phyloP scores from a whole-genome alignment of 2,888 invertebrate species.

The Eristalinus sepulchralis region DNA sequence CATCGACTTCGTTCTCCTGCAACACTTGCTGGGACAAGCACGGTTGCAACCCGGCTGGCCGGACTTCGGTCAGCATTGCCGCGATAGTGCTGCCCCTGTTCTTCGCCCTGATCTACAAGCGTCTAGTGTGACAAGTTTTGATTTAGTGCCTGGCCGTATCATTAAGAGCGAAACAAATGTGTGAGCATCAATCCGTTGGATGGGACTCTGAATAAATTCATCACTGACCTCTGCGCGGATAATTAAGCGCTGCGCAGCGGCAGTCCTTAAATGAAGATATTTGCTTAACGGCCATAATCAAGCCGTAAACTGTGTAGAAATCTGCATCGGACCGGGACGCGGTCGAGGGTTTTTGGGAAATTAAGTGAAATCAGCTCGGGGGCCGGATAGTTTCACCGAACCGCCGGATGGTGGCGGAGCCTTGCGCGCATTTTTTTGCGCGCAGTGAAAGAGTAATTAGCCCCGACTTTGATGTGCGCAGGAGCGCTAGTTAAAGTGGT shows the following conservation, averaged over 20 bases:
- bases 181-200: slow-evolving; percentile 12
- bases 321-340: slow-evolving; percentile 17
- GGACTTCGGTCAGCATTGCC: slow-evolving; percentile 16
- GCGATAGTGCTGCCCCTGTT: background rate
- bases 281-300: slow-evolving; percentile 41
- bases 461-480: background rate
- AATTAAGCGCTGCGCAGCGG: slow-evolving; percentile 48
- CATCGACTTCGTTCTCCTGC: slow-evolving; percentile 13
- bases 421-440: background rate
- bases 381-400: slow-evolving; percentile 30
- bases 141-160: background rate
- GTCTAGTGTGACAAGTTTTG: background rate
- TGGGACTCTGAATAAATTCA: slow-evolving; percentile 14
- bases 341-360: slow-evolving; percentile 1
- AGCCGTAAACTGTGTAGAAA: slow-evolving; percentile 17
- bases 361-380: slow-evolving; percentile 41
- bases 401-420: slow-evolving; percentile 4
- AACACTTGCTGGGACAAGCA: slow-evolving; percentile 61
- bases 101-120: slow-evolving; percentile 9
- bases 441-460: slow-evolving; percentile 30
- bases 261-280: slow-evolving; percentile 46
- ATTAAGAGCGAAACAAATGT: slow-evolving; percentile 30
- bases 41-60: slow-evolving; percentile 73
- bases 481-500: slow-evolving; percentile 8
- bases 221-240: slow-evolving; percentile 6